Evolutionary conservation across 2,113 vertebrate genomes (phyloP).

Genomic region (Engraulis encrasicolus): DNA sequence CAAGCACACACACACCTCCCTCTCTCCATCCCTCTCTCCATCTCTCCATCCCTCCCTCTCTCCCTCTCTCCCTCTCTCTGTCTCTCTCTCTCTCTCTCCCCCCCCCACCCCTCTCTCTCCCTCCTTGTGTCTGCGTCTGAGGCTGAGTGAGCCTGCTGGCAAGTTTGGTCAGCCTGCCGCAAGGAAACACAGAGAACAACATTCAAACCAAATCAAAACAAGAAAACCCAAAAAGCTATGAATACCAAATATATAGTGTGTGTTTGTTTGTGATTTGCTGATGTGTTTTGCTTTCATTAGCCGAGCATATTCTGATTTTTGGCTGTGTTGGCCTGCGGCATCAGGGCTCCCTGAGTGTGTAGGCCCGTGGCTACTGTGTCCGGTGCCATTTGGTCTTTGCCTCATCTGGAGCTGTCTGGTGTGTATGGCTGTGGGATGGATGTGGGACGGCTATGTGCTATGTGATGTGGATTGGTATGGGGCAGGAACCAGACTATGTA

Average conservation of each 20-base stretch:
- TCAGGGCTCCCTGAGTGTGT: slow-evolving; percentile 40
- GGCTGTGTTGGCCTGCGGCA: slow-evolving; percentile 41
- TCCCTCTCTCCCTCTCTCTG: not conserved
- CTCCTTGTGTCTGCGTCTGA: not conserved
- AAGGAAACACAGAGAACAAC: not conserved
- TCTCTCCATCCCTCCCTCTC: not conserved
- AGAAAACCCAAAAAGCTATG: not conserved
- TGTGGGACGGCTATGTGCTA: too few relatives aligned
- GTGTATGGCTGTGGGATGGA: slow-evolving; percentile 44
- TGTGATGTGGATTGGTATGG: too few relatives aligned
- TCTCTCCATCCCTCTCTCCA: not conserved
- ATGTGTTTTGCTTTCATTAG: slow-evolving; percentile 37
- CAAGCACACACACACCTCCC: not conserved
- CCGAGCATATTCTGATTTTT: slow-evolving; percentile 36
- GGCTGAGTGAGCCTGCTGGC: too few relatives aligned
- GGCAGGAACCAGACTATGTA: too few relatives aligned
- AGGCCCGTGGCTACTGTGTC: not conserved
- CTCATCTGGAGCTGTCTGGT: too few relatives aligned
- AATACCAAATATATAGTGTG: not conserved
- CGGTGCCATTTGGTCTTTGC: slow-evolving; percentile 57
- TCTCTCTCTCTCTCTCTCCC: too few relatives aligned
- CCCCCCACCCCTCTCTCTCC: not conserved
- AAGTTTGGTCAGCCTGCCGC: not conserved
- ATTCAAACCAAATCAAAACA: not conserved
- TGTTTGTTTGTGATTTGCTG: too few relatives aligned